Conservation (phyloP, 2,113 vertebrate species). For the Lagenorhynchus albirostris region DNA sequence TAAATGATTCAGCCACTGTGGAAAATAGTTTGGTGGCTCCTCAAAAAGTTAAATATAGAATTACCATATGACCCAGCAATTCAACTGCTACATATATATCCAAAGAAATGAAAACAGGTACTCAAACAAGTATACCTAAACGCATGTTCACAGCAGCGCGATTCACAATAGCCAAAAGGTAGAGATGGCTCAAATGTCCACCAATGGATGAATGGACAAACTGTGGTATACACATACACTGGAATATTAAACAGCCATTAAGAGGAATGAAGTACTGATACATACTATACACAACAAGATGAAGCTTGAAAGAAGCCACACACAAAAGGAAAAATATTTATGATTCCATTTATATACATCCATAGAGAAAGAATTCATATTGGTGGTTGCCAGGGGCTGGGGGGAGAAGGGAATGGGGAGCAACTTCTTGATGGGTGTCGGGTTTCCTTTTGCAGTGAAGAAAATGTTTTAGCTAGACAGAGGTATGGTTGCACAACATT, state of each 20-base stretch:
- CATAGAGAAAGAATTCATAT: background rate
- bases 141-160: background rate
- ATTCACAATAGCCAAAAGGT: background rate
- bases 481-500: background rate
- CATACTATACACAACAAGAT: background rate
- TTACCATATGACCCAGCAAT: background rate
- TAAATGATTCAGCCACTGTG: background rate
- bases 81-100: background rate
- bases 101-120: background rate
- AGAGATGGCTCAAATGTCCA: background rate
- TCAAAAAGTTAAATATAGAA: background rate
- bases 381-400: background rate
- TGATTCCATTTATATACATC: background rate
- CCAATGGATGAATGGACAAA: background rate
- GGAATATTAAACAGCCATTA: background rate
- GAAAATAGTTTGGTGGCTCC: background rate
- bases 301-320: background rate
- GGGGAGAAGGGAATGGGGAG: background rate
- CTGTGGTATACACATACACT: background rate
- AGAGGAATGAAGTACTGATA: background rate
- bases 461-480: background rate
- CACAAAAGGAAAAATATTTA: background rate
- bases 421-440: background rate
- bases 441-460: background rate
- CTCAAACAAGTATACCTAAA: background rate